A percentile compares a stretch with the other conserved stretches of the same genome.
Evolutionary conservation across 2,797 vertebrate species (phyloP).

Genomic region (Lagocephalus sceleratus): DNA sequence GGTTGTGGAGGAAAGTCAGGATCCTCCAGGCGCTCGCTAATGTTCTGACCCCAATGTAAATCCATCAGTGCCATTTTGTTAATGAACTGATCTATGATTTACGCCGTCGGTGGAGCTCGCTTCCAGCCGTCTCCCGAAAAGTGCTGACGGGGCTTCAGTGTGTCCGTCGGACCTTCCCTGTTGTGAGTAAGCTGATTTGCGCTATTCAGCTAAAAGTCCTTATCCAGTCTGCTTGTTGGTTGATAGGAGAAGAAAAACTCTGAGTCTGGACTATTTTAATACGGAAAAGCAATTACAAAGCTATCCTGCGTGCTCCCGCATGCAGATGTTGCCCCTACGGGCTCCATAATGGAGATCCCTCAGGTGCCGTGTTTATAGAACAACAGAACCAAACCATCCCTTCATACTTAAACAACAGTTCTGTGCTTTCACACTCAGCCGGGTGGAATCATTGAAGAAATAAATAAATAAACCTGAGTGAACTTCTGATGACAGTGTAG

Average conservation of each 20-base stretch:
- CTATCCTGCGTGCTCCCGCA: background rate
- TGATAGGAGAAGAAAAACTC: conserved; percentile 40
- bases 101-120: conserved; percentile 52
- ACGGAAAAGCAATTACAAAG: background rate
- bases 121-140: conserved; percentile 48
- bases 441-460: no score
- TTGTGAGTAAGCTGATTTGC: conserved; percentile 57
- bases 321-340: background rate
- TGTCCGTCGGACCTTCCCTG: conserved; percentile 48
- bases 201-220: conserved; percentile 58
- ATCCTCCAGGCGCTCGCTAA: conserved; percentile 53
- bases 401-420: conserved; percentile 2
- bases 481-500: conserved; percentile 9
- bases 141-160: conserved; percentile 50
- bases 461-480: no score
- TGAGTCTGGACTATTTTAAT: conserved; percentile 16
- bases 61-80: conserved; percentile 68
- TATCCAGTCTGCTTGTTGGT: conserved; percentile 48
- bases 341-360: conserved; percentile 17
- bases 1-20: conserved; percentile 45
- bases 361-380: conserved; percentile 16
- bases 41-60: conserved; percentile 64
- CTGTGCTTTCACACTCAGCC: no score
- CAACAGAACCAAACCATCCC: background rate
- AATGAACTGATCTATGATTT: conserved; percentile 73